Conservation (phyloP, 2,888 invertebrate species). For the Panzeria rudis region DNA sequence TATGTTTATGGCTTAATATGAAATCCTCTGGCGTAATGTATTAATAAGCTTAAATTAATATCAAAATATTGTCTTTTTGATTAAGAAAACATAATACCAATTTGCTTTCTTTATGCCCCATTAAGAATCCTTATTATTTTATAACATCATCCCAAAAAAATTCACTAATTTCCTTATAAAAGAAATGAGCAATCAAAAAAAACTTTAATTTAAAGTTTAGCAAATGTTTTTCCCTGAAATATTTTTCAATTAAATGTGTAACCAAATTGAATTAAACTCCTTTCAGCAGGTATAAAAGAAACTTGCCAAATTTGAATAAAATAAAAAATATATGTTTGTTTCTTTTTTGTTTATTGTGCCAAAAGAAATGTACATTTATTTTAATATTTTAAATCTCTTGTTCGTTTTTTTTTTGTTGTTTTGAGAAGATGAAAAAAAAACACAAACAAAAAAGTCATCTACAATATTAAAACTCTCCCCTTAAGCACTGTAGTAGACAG, state of each 20-base stretch:
- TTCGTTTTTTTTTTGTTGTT: constrained; percentile 16
- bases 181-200: neutral
- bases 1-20: no score
- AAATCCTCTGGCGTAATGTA: no score
- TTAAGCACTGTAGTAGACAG: constrained; percentile 55
- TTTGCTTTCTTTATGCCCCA: neutral
- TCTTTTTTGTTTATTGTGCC: constrained; percentile 7
- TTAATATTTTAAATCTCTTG: constrained; percentile 50
- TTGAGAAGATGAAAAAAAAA: neutral
- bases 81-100: neutral
- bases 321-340: constrained; percentile 11
- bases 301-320: constrained; percentile 51
- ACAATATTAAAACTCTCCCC: constrained; percentile 62
- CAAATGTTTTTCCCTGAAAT: constrained; percentile 9
- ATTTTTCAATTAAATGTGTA: constrained; percentile 44
- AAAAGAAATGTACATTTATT: constrained; percentile 48
- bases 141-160: neutral
- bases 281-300: constrained; percentile 37
- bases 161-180: neutral
- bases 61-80: neutral
- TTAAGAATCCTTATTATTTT: neutral
- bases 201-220: constrained; percentile 27
- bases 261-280: constrained; percentile 43
- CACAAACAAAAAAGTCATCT: constrained; percentile 39
- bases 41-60: no score